Evolutionary conservation across 2,113 vertebrate species (phyloP).

Genomic region (Procavia capensis): DNA sequence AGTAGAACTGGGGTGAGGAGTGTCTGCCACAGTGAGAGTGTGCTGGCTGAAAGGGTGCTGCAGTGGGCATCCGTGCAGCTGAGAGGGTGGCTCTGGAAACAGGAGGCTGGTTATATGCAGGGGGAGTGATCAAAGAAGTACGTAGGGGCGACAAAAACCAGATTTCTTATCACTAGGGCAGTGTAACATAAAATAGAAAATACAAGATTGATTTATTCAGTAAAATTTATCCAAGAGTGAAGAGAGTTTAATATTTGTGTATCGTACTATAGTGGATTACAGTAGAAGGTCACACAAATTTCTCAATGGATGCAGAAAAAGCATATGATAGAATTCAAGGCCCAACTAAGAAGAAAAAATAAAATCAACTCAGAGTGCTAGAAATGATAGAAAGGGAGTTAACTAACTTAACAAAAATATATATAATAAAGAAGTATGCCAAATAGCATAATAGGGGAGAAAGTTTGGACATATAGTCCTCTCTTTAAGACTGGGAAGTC

Average conservation of each 20-base stretch:
- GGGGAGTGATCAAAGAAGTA: neutral
- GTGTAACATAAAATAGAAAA: neutral
- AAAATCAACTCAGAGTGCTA: neutral
- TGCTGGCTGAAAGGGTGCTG: neutral
- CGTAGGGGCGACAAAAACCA: neutral
- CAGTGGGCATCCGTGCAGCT: no score
- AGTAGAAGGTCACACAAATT: neutral
- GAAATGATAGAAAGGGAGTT: neutral
- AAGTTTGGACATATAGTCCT: neutral
- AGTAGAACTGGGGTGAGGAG: neutral
- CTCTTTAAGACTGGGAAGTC: neutral
- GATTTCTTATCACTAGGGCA: neutral
- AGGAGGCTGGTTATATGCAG: neutral
- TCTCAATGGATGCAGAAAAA: neutral
- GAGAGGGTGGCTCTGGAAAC: neutral
- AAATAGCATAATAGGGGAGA: neutral
- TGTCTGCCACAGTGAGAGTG: fast-evolving
- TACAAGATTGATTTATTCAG: neutral
- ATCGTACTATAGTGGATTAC: neutral
- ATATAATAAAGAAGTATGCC: neutral
- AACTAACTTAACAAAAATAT: neutral
- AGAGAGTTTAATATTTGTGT: neutral
- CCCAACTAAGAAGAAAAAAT: neutral
- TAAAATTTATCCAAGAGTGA: neutral
- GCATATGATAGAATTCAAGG: neutral